phyloP scores from a whole-genome alignment of 2,113 vertebrate genomes.

The Vulpes ferrilata region DNA sequence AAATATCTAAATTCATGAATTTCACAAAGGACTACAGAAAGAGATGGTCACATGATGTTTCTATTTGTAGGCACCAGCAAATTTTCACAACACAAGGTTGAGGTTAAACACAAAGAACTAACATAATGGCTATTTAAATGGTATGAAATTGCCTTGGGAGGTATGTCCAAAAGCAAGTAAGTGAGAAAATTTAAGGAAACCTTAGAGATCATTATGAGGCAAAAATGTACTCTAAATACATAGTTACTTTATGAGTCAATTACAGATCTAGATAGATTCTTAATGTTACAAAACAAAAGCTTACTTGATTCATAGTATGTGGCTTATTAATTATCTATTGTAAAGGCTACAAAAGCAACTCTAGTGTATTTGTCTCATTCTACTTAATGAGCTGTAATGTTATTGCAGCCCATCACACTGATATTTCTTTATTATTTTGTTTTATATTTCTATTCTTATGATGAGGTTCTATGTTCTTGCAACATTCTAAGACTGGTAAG shows the following conservation, averaged over 20 bases:
- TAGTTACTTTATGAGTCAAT: background rate
- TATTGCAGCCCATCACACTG: background rate
- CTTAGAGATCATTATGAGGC: background rate
- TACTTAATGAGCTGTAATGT: background rate
- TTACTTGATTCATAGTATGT: slow-evolving; percentile 3
- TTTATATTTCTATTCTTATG: slow-evolving; percentile 19
- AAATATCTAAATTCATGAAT: background rate
- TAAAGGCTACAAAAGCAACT: slow-evolving; percentile 41
- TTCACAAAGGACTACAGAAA: background rate
- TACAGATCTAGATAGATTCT: background rate
- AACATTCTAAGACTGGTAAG: background rate
- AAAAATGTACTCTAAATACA: background rate
- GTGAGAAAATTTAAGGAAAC: background rate
- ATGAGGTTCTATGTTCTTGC: background rate
- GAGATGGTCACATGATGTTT: background rate
- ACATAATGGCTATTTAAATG: background rate
- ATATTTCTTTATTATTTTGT: slow-evolving; percentile 51
- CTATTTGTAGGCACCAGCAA: background rate
- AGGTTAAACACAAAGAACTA: background rate
- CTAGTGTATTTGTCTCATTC: slow-evolving; percentile 1
- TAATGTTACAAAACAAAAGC: slow-evolving; percentile 47
- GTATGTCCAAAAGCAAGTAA: background rate
- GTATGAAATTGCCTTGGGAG: background rate
- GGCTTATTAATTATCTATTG: slow-evolving; percentile 61
- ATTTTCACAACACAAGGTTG: background rate